A percentile compares a stretch with the other conserved stretches of the same genome.
Evolutionary conservation across 1,140 invertebrate genomes (phyloP).

Genomic region (Drusus annulatus): DNA sequence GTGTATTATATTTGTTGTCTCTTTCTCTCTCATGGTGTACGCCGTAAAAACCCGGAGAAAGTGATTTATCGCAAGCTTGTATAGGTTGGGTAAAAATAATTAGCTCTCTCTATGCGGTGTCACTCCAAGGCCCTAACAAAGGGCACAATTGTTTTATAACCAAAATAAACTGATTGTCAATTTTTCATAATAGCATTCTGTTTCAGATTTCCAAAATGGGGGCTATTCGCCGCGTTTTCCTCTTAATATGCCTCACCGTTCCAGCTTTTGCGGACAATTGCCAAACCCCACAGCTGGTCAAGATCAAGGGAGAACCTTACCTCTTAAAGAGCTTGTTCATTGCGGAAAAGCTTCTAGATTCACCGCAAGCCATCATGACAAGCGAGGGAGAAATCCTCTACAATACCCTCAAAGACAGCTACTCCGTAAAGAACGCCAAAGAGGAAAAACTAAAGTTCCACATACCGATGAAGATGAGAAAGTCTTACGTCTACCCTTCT

Average conservation of each 20-base stretch:
- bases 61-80: too few species aligned
- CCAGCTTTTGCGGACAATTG: neutral
- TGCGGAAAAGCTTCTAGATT: neutral
- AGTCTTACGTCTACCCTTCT: neutral
- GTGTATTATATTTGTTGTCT: too few species aligned
- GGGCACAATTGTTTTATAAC: too few species aligned
- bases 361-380: neutral
- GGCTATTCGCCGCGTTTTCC: neutral
- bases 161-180: too few species aligned
- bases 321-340: neutral
- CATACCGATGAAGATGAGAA: neutral
- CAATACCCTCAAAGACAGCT: neutral
- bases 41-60: too few species aligned
- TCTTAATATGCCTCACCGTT: neutral
- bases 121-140: too few species aligned
- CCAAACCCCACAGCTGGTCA: neutral
- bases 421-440: neutral
- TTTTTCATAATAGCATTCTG: too few species aligned
- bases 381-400: neutral
- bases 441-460: conserved; percentile 9
- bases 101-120: too few species aligned
- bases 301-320: neutral
- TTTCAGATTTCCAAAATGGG: neutral
- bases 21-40: too few species aligned
- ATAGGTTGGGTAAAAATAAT: too few species aligned